A percentile compares a stretch with the other conserved stretches of the same genome.
phyloP scores from a whole-genome alignment of 53 echinoderm and acorn worm genomes.

The Mesocentrotus franciscanus region DNA sequence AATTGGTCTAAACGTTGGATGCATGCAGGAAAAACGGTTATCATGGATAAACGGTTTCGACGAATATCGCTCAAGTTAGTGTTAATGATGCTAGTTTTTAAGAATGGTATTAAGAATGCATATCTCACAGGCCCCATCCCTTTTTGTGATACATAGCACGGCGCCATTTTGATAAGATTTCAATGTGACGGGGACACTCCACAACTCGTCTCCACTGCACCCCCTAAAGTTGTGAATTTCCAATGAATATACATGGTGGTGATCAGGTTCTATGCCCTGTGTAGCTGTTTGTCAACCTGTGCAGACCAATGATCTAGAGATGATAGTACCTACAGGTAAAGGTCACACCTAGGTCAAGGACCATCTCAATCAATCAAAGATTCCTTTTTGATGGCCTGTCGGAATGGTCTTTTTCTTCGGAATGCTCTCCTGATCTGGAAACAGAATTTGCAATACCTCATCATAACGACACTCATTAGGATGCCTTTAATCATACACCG shows the following conservation, averaged over 20 bases:
- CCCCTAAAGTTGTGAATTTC: neutral
- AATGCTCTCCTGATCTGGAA: neutral
- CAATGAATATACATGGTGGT: conserved; percentile 35
- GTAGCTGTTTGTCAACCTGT: neutral
- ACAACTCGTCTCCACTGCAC: neutral
- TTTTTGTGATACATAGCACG: neutral
- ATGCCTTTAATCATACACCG: too few relatives aligned
- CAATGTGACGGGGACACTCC: neutral
- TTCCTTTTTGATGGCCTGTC: neutral
- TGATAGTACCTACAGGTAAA: neutral
- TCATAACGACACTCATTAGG: neutral
- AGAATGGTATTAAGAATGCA: neutral
- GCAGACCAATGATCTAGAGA: neutral
- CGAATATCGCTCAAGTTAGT: neutral
- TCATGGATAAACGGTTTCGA: neutral
- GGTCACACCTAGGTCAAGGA: neutral
- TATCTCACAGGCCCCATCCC: neutral
- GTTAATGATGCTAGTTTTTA: neutral
- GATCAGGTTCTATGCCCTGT: conserved; percentile 33
- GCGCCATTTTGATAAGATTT: neutral
- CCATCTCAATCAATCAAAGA: conserved; percentile 37
- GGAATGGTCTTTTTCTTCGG: neutral
- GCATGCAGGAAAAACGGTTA: neutral
- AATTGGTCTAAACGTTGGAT: neutral
- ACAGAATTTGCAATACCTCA: neutral